Evolutionary conservation across 2,113 vertebrate genomes (phyloP), one percentile per base, ranked within the genome.

Genomic region (Eurystomus gularis): DNA sequence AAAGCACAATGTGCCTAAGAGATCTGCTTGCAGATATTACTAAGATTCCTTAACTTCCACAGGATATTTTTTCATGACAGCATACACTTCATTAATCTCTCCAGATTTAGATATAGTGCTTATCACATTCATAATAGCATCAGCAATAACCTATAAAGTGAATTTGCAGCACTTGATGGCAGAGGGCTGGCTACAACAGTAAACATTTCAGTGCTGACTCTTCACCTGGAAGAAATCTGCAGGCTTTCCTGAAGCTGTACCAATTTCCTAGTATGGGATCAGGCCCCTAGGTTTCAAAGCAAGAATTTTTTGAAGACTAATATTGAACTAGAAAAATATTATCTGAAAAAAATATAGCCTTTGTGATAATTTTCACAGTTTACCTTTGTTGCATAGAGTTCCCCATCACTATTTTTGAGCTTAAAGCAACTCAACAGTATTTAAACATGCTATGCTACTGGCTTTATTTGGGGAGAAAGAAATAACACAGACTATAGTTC

Each of bases 211-310:
- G 55, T 26, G 61, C 24, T 40, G 54, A 68, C 72, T 93, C 82
- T 79, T 95, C 69, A 93, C 88, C 73, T 94, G 88, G 73, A 91
- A 72, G 37, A 94, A 69, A 79, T 58, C 69, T 19, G 33, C 12
- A 49, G 9, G 10, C 7, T 69, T 72, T 93, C 66, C 89, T 51
- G n/a, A 75, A 82, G 57, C 69, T 69, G 26, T 20, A 72, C 61
- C 26, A 7, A 28, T 81, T 88, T 94, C 76, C 71, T n/a, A 65
- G 21, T 33, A 21, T 3, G 33, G 44, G 17, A 96, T 85, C 52
- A 48, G 33, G 21, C 7, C 21, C 26, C 17, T 20, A 19, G 25
- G 11, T 73, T 88, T 71, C 64, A 86, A 81, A 90, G 42, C 16
- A 71, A 60, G 17, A 39, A 17, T 21, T 66, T 68, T 86, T 78